phyloP scores from a whole-genome alignment of 2,888 invertebrate species.

The Cynaeus angustus region DNA sequence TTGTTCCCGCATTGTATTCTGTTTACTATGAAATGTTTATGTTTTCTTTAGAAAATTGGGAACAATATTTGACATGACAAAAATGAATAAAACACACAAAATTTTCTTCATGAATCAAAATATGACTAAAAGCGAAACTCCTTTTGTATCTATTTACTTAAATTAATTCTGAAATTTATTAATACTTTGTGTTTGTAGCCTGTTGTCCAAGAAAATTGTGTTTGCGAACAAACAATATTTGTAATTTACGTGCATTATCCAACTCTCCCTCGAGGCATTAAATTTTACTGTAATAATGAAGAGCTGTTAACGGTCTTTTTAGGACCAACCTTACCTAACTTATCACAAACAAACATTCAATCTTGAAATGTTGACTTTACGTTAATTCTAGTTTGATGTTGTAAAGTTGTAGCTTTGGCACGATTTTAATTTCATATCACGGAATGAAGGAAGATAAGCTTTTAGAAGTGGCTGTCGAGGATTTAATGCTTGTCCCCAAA shows the following conservation, averaged over 20 bases:
- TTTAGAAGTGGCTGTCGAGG: constrained; percentile 15
- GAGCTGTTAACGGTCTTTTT: constrained; percentile 11
- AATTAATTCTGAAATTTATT: too few species aligned
- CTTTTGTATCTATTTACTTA: too few species aligned
- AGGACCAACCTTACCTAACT: constrained; percentile 5
- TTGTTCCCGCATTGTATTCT: too few species aligned
- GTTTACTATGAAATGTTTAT: too few species aligned
- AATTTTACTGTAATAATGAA: constrained; percentile 1
- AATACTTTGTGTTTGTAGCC: too few species aligned
- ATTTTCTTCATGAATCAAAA: too few species aligned
- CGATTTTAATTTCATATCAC: constrained; percentile 21
- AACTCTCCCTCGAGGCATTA: neutral
- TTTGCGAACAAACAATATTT: neutral
- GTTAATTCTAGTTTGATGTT: constrained; percentile 18
- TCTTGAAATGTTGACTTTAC: constrained; percentile 29
- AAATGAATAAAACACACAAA: too few species aligned
- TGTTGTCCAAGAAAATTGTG: too few species aligned
- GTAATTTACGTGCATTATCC: neutral
- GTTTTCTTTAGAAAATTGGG: too few species aligned
- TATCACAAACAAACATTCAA: constrained; percentile 10
- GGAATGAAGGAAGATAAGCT: constrained; percentile 28
- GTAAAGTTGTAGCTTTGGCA: constrained; percentile 10
- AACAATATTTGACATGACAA: too few species aligned
- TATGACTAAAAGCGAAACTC: too few species aligned
- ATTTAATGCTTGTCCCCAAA: constrained; percentile 32